Evolutionary conservation across 2,113 vertebrate genomes (phyloP), one percentile per base, ranked within the genome.

Genomic region (Kryptolebias marmoratus): DNA sequence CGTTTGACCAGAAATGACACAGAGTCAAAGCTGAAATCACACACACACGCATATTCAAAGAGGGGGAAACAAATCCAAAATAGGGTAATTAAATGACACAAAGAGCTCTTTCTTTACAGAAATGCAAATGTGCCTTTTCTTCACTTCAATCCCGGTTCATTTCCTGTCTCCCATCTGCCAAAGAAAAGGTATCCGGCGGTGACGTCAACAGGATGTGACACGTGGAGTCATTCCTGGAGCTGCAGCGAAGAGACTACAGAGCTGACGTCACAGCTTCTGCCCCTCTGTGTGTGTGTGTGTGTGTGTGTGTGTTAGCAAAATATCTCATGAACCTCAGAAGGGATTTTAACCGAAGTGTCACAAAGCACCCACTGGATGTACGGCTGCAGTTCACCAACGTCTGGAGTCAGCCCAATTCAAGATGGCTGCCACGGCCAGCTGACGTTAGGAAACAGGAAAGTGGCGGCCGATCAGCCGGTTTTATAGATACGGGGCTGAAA

Each of bases 11-110:
- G 57, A 42, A 42, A 42, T 45, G 67, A 71, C 60, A 66, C 64
- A 75, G 76, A 85, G 73, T 80, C 70, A 86, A 77, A 1, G 22
- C 48, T 50, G 75, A 60, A 83, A 68, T 90, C 83, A 87, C 65
- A 42, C 10, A 9, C 5, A 42, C 5, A 42, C 1, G 10, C 10
- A 42, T 36, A 3, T 9, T 2, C 50, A 62, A 75, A 87, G 77
- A 60, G 75, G 48, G 62, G 78, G 84, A 77, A 62, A 76, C 58
- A 67, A 31, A 52, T 54, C 71, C n/a, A 56, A 75, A 68, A 39
- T 66, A 64, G 13, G 44, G 45, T 42, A n/a, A 30, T 39, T 64
- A 2, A 60, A 61, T 7, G 2, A 61, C 39, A 57, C 32, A 50
- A 8, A 2, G 22, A 72, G 22, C 55, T 11, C 42, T 52, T 56